phyloP scores from a whole-genome alignment of 1,140 invertebrate species.

The Drosophila busckii region DNA sequence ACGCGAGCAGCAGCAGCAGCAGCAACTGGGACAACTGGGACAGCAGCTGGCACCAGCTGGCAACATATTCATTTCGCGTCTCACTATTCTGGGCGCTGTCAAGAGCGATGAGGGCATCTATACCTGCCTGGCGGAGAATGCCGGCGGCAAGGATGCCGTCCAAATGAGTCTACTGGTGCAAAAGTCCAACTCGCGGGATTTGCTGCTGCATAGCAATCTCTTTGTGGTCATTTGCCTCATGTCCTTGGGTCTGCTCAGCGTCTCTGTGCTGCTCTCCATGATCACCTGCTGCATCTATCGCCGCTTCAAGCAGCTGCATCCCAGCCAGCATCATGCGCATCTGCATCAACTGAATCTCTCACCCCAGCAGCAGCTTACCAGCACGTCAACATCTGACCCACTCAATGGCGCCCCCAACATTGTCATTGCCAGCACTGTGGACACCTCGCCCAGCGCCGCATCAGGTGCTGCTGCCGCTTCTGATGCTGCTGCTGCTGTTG shows the following conservation, averaged over 20 bases:
- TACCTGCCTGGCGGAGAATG: slow-evolving; percentile 89
- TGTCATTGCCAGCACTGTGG: neutral
- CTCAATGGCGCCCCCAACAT: no score
- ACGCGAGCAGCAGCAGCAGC: slow-evolving; percentile 37
- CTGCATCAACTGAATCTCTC: slow-evolving; percentile 28
- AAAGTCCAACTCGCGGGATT: slow-evolving; percentile 11
- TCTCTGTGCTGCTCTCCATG: slow-evolving; percentile 48
- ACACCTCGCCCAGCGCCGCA: slow-evolving; percentile 4
- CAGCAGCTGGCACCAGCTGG: no score
- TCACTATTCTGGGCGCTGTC: slow-evolving; percentile 86
- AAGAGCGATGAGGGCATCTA: slow-evolving; percentile 91
- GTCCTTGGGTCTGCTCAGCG: slow-evolving; percentile 46
- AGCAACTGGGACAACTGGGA: slow-evolving; percentile 41
- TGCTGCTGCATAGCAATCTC: slow-evolving; percentile 35
- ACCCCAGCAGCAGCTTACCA: slow-evolving; percentile 9
- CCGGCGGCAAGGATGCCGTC: slow-evolving; percentile 88
- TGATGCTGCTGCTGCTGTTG: slow-evolving; percentile 15
- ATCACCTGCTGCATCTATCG: slow-evolving; percentile 57
- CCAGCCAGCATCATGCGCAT: slow-evolving; percentile 17
- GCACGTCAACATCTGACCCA: no score
- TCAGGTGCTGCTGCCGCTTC: slow-evolving; percentile 17
- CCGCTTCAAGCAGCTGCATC: slow-evolving; percentile 41
- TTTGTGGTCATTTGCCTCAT: slow-evolving; percentile 48
- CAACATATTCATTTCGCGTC: slow-evolving; percentile 78
- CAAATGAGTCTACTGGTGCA: slow-evolving; percentile 57